Conservation (phyloP, 2,797 vertebrate genomes). For the Anguilla anguilla region DNA sequence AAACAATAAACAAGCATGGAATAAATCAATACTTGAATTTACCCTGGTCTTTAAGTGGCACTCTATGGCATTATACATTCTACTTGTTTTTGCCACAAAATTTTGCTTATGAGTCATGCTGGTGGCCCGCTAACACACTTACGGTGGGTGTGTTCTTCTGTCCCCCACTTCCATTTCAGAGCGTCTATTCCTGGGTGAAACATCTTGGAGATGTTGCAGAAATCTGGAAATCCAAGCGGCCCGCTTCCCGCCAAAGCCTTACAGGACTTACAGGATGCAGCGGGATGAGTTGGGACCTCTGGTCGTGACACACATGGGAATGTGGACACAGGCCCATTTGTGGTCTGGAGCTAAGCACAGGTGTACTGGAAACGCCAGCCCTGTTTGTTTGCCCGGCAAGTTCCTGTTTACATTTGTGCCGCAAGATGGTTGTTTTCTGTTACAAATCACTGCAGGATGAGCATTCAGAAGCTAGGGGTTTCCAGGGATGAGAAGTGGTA, state of each 20-base stretch:
- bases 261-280: not conserved
- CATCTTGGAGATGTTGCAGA: not conserved
- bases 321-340: not conserved
- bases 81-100: not conserved
- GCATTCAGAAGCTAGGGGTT: not conserved
- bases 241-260: not conserved
- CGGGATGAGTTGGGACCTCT: not conserved
- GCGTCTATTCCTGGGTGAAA: not conserved
- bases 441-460: not conserved
- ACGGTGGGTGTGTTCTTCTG: not conserved
- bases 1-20: not conserved
- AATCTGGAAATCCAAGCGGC: not conserved
- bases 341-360: not conserved
- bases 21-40: not conserved
- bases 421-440: not conserved
- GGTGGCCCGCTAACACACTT: not conserved
- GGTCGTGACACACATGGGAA: not conserved
- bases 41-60: not conserved
- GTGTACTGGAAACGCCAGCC: not conserved
- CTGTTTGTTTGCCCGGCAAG: not conserved
- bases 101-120: not conserved
- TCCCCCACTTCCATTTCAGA: not conserved
- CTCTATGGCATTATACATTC: not conserved
- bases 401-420: not conserved
- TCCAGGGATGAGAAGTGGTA: not conserved